Evolutionary conservation across 2,797 vertebrate genomes (phyloP), one percentile per base, ranked within the genome.

Genomic region (Catostomus latipinnis): DNA sequence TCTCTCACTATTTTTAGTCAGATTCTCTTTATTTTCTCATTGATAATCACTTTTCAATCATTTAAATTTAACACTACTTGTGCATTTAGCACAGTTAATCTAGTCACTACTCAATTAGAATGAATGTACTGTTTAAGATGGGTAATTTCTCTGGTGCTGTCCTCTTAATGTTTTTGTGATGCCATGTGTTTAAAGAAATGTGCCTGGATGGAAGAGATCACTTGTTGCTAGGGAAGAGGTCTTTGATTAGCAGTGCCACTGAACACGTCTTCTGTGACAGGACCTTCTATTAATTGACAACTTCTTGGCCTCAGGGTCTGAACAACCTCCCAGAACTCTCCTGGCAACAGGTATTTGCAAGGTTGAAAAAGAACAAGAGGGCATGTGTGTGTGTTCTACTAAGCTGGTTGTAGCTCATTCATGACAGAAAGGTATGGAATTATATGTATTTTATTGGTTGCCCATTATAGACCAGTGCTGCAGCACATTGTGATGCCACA

Each of bases 241-340:
- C 22, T 88, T 88, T 91, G 90, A 91, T 93, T 90, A 91, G 89
- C 88, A 72, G 63, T 68, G 76, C 52, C 11, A 18, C 22, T 34
- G 34, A 22, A 70, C 61, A 90, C 86, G 88, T 65, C 75, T 76
- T 90, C 87, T 82, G 87, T 89, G 91, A 92, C 89, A 2, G 74
- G 89, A 93, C 90, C 92, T 94, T 90, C 93, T 92, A 91, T 92
- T 96, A 95, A 95, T 94, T 95, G 95, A 96, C 94, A 95, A 94
- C 94, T 93, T 93, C 92, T 92, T 93, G 92, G 93, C 94, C 95
- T 93, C 88, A 92, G 94, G 94, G 93, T 93, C 92, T 94, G 87
- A 92, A 92, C 92, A 93, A 22, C 93, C 94, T 94, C 93, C 94
- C 34, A 71, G 10, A 78, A 45, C 54, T 77, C 16, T 57, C 75